phyloP scores from a whole-genome alignment of 2,797 vertebrate species.

The Simalia tracyae region DNA sequence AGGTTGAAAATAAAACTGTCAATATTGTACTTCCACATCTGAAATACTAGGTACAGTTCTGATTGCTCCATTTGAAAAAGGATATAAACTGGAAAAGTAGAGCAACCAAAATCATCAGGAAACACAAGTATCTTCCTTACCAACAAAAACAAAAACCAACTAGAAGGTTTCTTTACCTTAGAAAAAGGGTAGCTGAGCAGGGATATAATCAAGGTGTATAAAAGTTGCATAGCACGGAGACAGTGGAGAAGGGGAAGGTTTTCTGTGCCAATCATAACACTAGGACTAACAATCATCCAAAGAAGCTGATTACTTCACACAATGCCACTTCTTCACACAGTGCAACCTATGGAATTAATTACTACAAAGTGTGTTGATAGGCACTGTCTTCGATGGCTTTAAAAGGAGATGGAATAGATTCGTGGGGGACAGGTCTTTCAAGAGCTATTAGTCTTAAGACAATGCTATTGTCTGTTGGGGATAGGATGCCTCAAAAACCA shows the following conservation, averaged over 20 bases:
- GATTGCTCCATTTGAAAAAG: neutral
- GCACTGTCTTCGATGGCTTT: neutral
- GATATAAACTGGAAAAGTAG: neutral
- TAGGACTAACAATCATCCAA: neutral
- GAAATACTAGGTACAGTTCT: neutral
- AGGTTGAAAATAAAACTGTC: neutral
- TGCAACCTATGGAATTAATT: neutral
- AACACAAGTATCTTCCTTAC: neutral
- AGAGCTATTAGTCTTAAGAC: neutral
- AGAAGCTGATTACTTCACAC: neutral
- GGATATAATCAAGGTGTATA: neutral
- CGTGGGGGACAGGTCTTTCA: neutral
- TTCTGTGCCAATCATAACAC: neutral
- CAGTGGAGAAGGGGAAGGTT: neutral
- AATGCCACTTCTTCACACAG: neutral
- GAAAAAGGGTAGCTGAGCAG: neutral
- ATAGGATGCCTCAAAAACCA: too few relatives aligned
- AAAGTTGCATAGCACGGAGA: neutral
- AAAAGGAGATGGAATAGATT: neutral
- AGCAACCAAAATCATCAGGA: neutral
- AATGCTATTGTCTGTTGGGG: too few relatives aligned
- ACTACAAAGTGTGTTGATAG: neutral
- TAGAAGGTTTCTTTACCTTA: neutral
- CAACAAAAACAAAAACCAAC: neutral
- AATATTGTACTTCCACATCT: neutral